A percentile compares a stretch with the other conserved stretches of the same genome.
phyloP scores from a whole-genome alignment of 2,113 vertebrate species.

The Oryzias celebensis region DNA sequence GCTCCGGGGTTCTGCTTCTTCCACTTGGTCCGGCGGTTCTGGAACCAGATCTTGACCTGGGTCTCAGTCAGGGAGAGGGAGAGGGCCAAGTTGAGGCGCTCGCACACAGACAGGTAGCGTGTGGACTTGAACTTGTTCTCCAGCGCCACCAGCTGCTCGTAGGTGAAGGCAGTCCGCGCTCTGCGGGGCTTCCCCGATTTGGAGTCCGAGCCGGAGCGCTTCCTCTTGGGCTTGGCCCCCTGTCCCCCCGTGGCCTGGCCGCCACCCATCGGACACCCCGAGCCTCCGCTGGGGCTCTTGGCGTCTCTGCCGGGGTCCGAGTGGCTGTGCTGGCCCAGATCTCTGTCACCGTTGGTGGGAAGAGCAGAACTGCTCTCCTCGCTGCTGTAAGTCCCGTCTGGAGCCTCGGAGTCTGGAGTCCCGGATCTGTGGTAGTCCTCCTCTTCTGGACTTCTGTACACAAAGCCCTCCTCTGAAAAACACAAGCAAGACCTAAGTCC shows the following conservation, averaged over 20 bases:
- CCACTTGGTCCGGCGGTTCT: constrained; percentile 94
- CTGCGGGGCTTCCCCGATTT: constrained; percentile 92
- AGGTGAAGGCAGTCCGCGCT: constrained; percentile 94
- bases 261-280: constrained; percentile 32
- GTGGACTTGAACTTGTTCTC: constrained; percentile 97
- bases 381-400: constrained; percentile 79
- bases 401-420: constrained; percentile 79
- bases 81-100: constrained; percentile 90
- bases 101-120: constrained; percentile 90
- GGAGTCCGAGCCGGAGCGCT: constrained; percentile 89
- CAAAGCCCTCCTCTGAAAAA: constrained; percentile 73
- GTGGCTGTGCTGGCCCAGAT: constrained; percentile 60
- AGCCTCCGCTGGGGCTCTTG: constrained; percentile 64
- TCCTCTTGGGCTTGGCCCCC: constrained; percentile 85
- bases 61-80: constrained; percentile 92
- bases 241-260: constrained; percentile 56
- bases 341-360: constrained; percentile 61
- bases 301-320: constrained; percentile 64
- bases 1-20: constrained; percentile 96
- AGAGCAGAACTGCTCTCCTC: constrained; percentile 81
- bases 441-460: constrained; percentile 79
- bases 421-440: constrained; percentile 71
- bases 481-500: constrained; percentile 7
- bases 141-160: constrained; percentile 93
- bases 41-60: constrained; percentile 95